phyloP scores from a whole-genome alignment of 2,888 invertebrate species.

The Pyrochroa serraticornis region DNA sequence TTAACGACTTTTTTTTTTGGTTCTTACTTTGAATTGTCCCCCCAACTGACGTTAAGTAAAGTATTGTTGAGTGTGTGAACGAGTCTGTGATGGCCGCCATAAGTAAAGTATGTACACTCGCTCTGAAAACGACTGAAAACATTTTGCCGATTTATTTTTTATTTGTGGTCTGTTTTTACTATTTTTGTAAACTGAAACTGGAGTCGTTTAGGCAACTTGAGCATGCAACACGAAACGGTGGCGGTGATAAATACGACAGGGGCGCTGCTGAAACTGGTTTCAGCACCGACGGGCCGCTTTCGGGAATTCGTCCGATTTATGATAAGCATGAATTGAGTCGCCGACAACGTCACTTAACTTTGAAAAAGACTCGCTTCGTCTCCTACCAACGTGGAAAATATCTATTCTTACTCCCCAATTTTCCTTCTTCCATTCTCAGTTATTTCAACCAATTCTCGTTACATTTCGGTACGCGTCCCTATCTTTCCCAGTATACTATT shows the following conservation, averaged over 20 bases:
- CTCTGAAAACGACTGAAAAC: slow-evolving; percentile 22
- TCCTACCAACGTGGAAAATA: too few relatives aligned
- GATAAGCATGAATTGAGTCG: too few relatives aligned
- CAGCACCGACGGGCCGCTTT: slow-evolving; percentile 24
- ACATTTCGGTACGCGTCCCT: too few relatives aligned
- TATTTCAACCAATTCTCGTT: slow-evolving; percentile 44
- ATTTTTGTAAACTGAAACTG: slow-evolving; percentile 36
- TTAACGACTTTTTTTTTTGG: too few relatives aligned
- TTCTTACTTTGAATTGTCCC: too few relatives aligned
- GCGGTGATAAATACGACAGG: slow-evolving; percentile 34
- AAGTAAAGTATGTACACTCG: background rate
- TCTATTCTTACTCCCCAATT: too few relatives aligned
- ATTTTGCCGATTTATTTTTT: slow-evolving; percentile 30
- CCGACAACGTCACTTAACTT: too few relatives aligned
- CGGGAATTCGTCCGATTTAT: too few relatives aligned
- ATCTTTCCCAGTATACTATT: too few relatives aligned
- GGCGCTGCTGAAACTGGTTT: slow-evolving; percentile 41
- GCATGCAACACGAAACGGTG: slow-evolving; percentile 44
- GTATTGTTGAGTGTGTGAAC: slow-evolving; percentile 10
- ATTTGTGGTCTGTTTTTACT: slow-evolving; percentile 29
- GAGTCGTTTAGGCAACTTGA: slow-evolving; percentile 39
- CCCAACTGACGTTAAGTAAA: background rate
- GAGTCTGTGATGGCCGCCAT: slow-evolving; percentile 5
- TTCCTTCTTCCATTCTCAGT: too few relatives aligned
- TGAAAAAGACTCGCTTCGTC: too few relatives aligned